These are phyloP conservation scores for Sigmodon hispidus DNA, from an alignment of 2,113 vertebrate species.

Conservation along the genomic window DNA sequence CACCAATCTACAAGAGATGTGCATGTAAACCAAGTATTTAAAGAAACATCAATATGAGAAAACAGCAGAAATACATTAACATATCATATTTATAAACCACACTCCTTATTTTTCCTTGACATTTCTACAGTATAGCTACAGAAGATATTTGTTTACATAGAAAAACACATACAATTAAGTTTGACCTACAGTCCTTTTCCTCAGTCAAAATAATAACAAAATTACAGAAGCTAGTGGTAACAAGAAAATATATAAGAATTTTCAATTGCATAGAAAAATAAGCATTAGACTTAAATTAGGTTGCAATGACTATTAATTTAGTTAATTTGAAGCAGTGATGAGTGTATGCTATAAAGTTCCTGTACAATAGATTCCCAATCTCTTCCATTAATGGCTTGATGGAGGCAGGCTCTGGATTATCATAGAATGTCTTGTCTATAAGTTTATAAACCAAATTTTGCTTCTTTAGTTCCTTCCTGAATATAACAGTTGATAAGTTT, in stretches of 20 bases:
- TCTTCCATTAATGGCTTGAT: neutral
- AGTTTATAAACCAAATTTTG: neutral
- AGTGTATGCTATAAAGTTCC: neutral
- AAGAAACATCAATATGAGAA: neutral
- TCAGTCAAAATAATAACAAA: conserved; percentile 30
- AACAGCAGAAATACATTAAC: neutral
- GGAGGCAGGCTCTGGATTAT: neutral
- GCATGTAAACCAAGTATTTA: neutral
- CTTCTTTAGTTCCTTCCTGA: neutral
- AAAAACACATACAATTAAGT: neutral
- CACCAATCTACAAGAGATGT: neutral
- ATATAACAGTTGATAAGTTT: neutral
- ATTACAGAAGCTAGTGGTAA: neutral
- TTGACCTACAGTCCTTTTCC: neutral
- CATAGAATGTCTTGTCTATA: neutral
- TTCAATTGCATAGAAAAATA: neutral
- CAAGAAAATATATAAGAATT: conserved; percentile 40
- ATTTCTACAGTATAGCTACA: neutral
- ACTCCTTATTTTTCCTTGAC: neutral
- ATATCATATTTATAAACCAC: neutral
- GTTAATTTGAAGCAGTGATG: neutral
- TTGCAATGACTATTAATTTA: conserved; percentile 1
- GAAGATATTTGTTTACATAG: neutral
- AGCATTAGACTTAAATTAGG: conserved; percentile 60
- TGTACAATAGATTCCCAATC: neutral